Evolutionary conservation across 2,113 vertebrate genomes (phyloP).

Genomic region (Asarcornis scutulata): DNA sequence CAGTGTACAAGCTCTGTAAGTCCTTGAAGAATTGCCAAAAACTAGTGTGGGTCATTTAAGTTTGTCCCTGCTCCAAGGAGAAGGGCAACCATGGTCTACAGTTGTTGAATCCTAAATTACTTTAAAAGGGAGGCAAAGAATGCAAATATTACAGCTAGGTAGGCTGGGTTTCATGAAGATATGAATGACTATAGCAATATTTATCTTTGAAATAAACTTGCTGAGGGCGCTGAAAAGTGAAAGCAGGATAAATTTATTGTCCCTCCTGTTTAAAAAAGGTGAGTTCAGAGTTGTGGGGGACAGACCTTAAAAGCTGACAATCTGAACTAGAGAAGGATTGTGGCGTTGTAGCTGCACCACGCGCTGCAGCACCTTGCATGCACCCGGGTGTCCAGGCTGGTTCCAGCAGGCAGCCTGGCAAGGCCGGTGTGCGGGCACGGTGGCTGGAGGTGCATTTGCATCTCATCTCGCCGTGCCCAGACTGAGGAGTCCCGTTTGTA

Average conservation of each 20-base stretch:
- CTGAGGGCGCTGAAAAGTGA: background rate
- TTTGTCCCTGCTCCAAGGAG: background rate
- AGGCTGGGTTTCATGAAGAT: background rate
- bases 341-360: background rate
- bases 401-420: background rate
- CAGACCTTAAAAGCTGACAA: background rate
- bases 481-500: background rate
- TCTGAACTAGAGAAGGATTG: background rate
- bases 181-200: background rate
- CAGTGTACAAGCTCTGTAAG: background rate
- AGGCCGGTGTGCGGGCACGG: background rate
- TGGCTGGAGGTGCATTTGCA: background rate
- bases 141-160: background rate
- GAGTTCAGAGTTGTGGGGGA: background rate
- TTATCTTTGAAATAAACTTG: background rate
- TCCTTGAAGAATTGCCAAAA: constrained; percentile 8
- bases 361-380: fast-evolving
- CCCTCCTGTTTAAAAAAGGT: background rate
- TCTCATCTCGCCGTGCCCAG: background rate
- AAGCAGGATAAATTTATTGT: background rate
- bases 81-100: background rate
- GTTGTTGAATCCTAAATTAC: background rate
- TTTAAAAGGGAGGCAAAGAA: background rate
- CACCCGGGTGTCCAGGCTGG: background rate
- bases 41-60: background rate